Evolutionary conservation across 2,113 vertebrate species (phyloP).

Genomic region (Ictidomys tridecemlineatus): DNA sequence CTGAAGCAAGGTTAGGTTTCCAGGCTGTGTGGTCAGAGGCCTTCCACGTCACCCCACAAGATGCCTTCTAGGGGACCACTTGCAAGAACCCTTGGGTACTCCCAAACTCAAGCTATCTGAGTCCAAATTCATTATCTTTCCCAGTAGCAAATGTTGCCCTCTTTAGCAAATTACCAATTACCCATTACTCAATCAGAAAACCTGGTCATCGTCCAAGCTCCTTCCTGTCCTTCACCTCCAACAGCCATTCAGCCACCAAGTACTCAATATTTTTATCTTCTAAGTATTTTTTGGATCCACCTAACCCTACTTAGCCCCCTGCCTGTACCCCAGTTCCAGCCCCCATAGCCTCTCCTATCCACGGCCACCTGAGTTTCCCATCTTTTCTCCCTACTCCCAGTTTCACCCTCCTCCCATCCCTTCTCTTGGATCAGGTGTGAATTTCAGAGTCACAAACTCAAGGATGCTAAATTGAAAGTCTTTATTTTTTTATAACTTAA

Average conservation of each 20-base stretch:
- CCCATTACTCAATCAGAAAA: background rate
- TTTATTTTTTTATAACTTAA: constrained; percentile 65
- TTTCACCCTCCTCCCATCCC: background rate
- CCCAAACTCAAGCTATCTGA: background rate
- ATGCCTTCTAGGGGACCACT: background rate
- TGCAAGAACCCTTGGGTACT: background rate
- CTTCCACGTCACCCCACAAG: background rate
- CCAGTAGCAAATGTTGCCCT: background rate
- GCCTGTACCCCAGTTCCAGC: background rate
- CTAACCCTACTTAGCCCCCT: background rate
- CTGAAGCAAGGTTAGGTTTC: background rate
- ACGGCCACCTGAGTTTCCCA: background rate
- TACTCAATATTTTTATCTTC: background rate
- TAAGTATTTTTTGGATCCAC: background rate
- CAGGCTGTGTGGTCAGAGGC: background rate
- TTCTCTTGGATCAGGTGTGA: constrained; percentile 6
- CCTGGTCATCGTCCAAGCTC: background rate
- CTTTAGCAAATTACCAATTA: background rate
- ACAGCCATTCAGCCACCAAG: background rate
- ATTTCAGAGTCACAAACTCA: constrained; percentile 14
- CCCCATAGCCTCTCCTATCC: background rate
- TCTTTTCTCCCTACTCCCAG: background rate
- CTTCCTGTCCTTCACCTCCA: background rate
- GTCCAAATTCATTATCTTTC: background rate
- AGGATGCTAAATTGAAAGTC: constrained; percentile 33